These are phyloP conservation scores for Chrysolina haemoptera DNA, from an alignment of 2,888 invertebrate species.

Conservation along the genomic window DNA sequence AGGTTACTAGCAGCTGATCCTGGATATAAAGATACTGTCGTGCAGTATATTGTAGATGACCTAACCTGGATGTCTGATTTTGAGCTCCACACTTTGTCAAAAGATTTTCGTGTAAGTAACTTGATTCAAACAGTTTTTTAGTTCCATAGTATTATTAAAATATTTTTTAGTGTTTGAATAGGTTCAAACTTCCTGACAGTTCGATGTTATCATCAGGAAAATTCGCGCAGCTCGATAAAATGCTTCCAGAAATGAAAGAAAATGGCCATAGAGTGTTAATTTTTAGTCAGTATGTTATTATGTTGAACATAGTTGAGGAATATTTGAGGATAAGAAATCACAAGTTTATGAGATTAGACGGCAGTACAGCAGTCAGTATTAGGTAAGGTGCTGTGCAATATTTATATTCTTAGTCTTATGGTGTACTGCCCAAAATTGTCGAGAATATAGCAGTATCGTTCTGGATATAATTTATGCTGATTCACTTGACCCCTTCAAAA, in stretches of 20 bases:
- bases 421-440: no score
- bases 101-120: conserved; percentile 74
- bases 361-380: conserved; percentile 88
- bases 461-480: no score
- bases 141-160: neutral
- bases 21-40: conserved; percentile 82
- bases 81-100: conserved; percentile 87
- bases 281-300: conserved; percentile 97
- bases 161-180: conserved; percentile 74
- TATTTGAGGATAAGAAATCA: conserved; percentile 84
- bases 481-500: no score
- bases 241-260: conserved; percentile 82
- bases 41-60: conserved; percentile 88
- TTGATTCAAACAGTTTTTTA: conserved; percentile 7
- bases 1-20: conserved; percentile 78
- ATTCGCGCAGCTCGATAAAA: conserved; percentile 83
- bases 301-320: conserved; percentile 93
- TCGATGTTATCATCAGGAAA: conserved; percentile 90
- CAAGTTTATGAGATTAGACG: conserved; percentile 89
- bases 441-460: no score
- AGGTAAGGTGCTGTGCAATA: conserved; percentile 69
- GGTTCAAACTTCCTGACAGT: conserved; percentile 77
- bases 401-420: no score
- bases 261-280: conserved; percentile 88
- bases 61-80: conserved; percentile 92